Evolutionary conservation across 2,797 vertebrate genomes (phyloP).

Genomic region (Bradypodion pumilum): DNA sequence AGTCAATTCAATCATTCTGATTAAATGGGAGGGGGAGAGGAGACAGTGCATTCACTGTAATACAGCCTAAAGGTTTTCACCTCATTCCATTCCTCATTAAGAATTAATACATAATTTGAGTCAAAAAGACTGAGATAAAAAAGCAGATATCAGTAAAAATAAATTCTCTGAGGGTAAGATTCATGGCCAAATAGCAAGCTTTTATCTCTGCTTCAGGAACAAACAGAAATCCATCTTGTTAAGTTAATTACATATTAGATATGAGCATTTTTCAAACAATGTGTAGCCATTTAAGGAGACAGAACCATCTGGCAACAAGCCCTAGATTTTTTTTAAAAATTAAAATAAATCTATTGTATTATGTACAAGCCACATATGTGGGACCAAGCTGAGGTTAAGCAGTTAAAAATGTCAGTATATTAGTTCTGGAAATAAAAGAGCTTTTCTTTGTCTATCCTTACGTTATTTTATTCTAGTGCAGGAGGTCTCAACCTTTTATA

Average conservation of each 20-base stretch:
- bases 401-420: slow-evolving; percentile 59
- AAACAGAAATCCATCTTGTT: slow-evolving; percentile 56
- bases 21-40: slow-evolving; percentile 35
- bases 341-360: slow-evolving; percentile 56
- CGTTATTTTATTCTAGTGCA: too few species aligned
- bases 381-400: slow-evolving; percentile 65
- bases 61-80: slow-evolving; percentile 23
- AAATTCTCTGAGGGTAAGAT: slow-evolving; percentile 52
- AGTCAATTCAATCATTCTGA: slow-evolving; percentile 17
- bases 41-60: slow-evolving; percentile 12
- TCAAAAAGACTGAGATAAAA: slow-evolving; percentile 5
- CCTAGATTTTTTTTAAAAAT: slow-evolving; percentile 70
- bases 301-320: slow-evolving; percentile 58
- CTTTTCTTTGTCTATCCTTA: slow-evolving; percentile 55
- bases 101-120: slow-evolving; percentile 42
- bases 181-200: slow-evolving; percentile 58
- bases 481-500: too few species aligned
- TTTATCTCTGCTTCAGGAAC: slow-evolving; percentile 57
- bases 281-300: slow-evolving; percentile 35
- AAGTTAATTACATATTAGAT: slow-evolving; percentile 59
- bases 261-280: slow-evolving; percentile 61
- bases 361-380: slow-evolving; percentile 58
- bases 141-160: slow-evolving; percentile 43
- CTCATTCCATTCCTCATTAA: slow-evolving; percentile 46
- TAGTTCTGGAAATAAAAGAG: slow-evolving; percentile 50